Evolutionary conservation across 2,113 vertebrate genomes (phyloP).

Genomic region (Hiodon tergisus): DNA sequence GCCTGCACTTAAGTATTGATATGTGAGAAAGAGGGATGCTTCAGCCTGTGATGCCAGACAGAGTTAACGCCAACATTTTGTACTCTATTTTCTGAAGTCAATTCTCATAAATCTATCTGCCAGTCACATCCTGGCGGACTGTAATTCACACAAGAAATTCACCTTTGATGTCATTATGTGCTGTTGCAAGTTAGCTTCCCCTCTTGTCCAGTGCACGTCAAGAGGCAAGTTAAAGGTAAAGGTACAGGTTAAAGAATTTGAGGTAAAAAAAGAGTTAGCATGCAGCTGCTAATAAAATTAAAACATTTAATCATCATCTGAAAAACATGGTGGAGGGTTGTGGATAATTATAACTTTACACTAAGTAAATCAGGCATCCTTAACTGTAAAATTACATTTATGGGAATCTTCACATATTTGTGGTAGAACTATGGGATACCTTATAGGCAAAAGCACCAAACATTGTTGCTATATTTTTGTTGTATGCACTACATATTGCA

Average conservation of each 20-base stretch:
- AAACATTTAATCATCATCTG: too few relatives aligned
- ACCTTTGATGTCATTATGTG: conserved; percentile 25
- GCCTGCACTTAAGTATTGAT: conserved; percentile 26
- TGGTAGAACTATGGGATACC: too few relatives aligned
- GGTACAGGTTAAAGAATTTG: background rate
- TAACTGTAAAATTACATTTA: too few relatives aligned
- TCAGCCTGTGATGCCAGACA: background rate
- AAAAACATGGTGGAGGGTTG: too few relatives aligned
- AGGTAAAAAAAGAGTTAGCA: background rate
- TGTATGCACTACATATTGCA: too few relatives aligned
- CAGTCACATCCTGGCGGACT: conserved; percentile 19
- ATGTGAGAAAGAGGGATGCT: conserved; percentile 16
- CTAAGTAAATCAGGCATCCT: too few relatives aligned
- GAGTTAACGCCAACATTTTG: conserved; percentile 7
- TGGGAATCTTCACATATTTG: too few relatives aligned
- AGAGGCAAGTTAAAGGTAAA: background rate
- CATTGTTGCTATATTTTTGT: too few relatives aligned
- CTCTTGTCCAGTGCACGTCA: background rate
- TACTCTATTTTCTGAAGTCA: conserved; percentile 20
- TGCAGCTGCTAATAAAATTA: too few relatives aligned
- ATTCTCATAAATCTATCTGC: conserved; percentile 27
- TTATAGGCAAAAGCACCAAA: too few relatives aligned
- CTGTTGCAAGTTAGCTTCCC: conserved; percentile 16
- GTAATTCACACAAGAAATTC: conserved; percentile 19
- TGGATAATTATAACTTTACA: too few relatives aligned